Conservation (phyloP, 2,888 invertebrate species). For the Lymantria monacha region DNA sequence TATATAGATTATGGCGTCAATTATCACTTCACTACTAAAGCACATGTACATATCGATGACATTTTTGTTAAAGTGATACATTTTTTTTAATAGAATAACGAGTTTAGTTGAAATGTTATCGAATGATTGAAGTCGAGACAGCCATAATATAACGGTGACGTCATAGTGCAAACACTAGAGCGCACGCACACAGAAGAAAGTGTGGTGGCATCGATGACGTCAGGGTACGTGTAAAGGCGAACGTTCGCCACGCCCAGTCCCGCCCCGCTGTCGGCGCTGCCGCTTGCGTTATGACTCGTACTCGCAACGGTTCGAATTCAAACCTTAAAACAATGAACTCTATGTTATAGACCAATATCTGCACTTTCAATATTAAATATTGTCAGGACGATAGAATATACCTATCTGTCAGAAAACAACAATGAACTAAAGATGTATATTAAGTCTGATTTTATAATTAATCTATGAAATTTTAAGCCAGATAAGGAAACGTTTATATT, state of each 20-base stretch:
- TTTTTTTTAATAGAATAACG: no score
- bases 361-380: slow-evolving; percentile 1
- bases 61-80: no score
- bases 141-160: slow-evolving; percentile 8
- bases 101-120: not conserved
- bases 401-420: no score
- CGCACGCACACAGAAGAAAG: slow-evolving; percentile 13
- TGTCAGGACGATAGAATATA: no score
- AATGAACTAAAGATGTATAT: no score
- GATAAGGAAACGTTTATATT: slow-evolving; percentile 36
- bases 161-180: slow-evolving; percentile 24
- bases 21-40: no score
- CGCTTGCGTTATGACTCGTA: slow-evolving; percentile 2
- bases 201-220: slow-evolving; percentile 43
- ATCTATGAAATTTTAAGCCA: not conserved
- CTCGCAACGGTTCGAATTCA: slow-evolving; percentile 11
- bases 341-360: slow-evolving; percentile 5
- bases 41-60: no score
- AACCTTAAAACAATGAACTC: slow-evolving; percentile 17
- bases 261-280: slow-evolving; percentile 54
- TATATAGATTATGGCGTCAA: no score
- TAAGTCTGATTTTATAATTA: not conserved
- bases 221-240: slow-evolving; percentile 36
- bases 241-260: slow-evolving; percentile 64
- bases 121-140: not conserved